Base-by-base conservation (phyloP, 2,888 invertebrate genomes). In the Phrixothrix hirtus region DNA sequence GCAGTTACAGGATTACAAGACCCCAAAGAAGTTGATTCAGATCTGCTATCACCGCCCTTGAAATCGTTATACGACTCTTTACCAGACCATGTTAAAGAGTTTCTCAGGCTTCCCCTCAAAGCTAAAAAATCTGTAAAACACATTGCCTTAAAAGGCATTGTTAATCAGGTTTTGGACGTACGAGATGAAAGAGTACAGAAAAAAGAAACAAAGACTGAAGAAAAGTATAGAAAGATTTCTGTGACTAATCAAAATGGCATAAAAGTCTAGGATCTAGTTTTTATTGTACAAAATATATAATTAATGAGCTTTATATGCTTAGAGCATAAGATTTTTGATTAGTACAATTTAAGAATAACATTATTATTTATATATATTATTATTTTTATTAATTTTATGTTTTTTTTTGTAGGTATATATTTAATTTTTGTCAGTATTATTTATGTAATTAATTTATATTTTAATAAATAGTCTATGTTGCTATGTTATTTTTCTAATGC, bases 1-100 rank as follows among this genome's bases (percentile, higher is more conserved):
- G 77, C 85, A 15, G 63, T 83, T 12, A 86, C 87, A 0, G 85
- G 85, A 1, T 73, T 78, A 29, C 82, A 83, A 32, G 78, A 86
- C 63, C 84, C 85, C 0, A 76, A 79, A 0, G 78, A 81, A 9
- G 78, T 89, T 1, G 82, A 88, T 57, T 79, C 81, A n/a, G 83
- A 85, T 61, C 76, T 88, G 3, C 77, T 88, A 39, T 85, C 87
- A 43, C 88, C 88, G 6, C 83, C 86, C 0, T 70, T 87, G n/a
- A 75, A 79, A 30, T 70, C 74, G 3, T 69, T 85, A n/a, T 73
- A 84, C 25, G 76, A 79, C 60, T 76, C 77, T 1, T 67, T 83
- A 16, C 80, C 83, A 0, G 71, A 70, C 29, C 75, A 69, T 51
- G 53, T 78, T 4, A 82, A 81, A 75, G 79, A 68, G 52, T 57